Conservation (phyloP, 2,888 invertebrate species). For the Mayetiola destructor region DNA sequence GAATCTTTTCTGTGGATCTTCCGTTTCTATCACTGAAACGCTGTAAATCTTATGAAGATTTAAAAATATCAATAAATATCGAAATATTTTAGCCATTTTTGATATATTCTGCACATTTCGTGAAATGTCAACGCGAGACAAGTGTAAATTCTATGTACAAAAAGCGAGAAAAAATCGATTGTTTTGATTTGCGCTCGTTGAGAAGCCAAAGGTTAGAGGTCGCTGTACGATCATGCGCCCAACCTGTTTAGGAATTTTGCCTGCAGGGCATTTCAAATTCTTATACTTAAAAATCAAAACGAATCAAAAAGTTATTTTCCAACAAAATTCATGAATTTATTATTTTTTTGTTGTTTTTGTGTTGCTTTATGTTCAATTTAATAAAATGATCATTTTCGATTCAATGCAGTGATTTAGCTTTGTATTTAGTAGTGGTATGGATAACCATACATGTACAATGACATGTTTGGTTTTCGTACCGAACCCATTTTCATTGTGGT, state of each 20-base stretch:
- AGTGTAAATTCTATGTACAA: slow-evolving; percentile 2
- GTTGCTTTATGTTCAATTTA: too few species aligned
- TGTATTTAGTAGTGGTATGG: too few species aligned
- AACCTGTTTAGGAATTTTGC: too few species aligned
- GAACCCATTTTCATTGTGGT: background rate
- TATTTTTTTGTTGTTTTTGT: background rate
- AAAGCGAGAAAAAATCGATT: slow-evolving; percentile 4
- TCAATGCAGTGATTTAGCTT: too few species aligned
- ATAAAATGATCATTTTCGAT: too few species aligned
- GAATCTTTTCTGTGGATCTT: slow-evolving; percentile 12
- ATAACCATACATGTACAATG: too few species aligned
- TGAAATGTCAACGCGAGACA: background rate
- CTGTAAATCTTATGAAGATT: background rate
- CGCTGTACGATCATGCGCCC: background rate
- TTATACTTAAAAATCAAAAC: too few species aligned
- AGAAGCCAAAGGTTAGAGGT: background rate
- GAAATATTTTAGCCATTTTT: slow-evolving; percentile 7
- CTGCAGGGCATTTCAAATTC: too few species aligned
- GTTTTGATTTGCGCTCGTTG: background rate
- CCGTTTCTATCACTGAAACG: background rate
- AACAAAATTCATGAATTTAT: too few species aligned
- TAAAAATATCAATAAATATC: background rate
- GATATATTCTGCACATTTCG: slow-evolving; percentile 2
- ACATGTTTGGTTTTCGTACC: background rate
- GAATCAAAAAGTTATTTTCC: too few species aligned